Conservation (phyloP, 2,113 vertebrate species). For the Anhinga anhinga region DNA sequence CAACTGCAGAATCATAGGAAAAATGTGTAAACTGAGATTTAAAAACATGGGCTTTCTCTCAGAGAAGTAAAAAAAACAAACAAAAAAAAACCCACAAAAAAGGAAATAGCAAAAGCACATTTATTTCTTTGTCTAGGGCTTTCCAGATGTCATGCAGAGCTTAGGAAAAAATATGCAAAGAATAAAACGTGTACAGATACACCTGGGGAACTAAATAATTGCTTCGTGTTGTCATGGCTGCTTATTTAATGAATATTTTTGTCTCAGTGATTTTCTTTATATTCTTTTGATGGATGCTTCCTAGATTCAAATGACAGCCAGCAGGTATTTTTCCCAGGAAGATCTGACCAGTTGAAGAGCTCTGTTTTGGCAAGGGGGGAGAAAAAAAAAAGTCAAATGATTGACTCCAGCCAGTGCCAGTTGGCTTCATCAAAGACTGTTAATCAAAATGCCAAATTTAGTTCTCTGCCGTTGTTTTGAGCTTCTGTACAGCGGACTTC, state of each 20-base stretch:
- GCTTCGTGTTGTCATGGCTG: background rate
- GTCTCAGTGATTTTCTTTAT: background rate
- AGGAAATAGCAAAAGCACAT: background rate
- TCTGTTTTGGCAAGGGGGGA: background rate
- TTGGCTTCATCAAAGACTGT: background rate
- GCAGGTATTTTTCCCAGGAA: background rate
- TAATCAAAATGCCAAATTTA: background rate
- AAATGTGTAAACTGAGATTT: background rate
- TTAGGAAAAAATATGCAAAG: background rate
- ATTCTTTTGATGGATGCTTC: background rate
- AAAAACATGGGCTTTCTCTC: background rate
- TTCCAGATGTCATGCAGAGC: background rate
- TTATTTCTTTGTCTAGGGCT: background rate
- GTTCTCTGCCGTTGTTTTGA: background rate
- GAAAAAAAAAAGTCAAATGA: background rate
- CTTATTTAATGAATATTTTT: conserved; percentile 18
- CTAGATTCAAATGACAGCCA: background rate
- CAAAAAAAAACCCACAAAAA: too few species aligned
- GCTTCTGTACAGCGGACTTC: background rate
- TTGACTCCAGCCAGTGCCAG: background rate
- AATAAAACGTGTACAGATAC: background rate
- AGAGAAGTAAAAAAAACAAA: background rate
- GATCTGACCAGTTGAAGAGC: background rate
- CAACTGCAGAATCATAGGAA: background rate
- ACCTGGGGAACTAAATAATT: background rate